Evolutionary conservation across 2,888 invertebrate species (phyloP).

Genomic region (Oscheius sp.): DNA sequence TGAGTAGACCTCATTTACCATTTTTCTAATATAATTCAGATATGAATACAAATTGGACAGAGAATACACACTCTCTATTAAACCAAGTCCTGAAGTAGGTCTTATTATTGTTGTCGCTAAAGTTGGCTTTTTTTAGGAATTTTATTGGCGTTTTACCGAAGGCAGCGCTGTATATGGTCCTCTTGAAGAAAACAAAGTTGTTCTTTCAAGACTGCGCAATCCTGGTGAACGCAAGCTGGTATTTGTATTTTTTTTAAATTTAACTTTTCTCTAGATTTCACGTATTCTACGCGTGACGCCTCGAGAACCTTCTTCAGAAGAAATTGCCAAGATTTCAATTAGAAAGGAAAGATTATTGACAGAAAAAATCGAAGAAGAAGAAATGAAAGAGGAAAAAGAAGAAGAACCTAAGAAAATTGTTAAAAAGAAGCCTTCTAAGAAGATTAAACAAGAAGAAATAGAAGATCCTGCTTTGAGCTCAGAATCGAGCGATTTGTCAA

Average conservation of each 20-base stretch:
- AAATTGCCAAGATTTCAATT: background rate
- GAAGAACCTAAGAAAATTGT: too few relatives aligned
- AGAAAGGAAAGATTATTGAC: background rate
- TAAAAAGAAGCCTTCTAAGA: too few relatives aligned
- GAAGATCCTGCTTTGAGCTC: too few relatives aligned
- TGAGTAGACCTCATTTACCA: too few relatives aligned
- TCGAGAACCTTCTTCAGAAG: background rate
- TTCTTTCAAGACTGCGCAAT: background rate
- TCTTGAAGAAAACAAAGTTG: background rate
- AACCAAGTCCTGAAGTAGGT: background rate
- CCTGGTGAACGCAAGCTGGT: background rate
- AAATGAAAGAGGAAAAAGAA: background rate
- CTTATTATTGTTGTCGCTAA: background rate
- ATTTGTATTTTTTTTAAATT: background rate
- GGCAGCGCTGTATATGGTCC: background rate
- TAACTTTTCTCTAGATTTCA: background rate
- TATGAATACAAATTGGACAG: background rate
- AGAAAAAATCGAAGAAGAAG: background rate
- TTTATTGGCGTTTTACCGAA: background rate
- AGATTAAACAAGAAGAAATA: too few relatives aligned
- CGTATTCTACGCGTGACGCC: background rate
- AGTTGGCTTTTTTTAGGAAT: constrained; percentile 1
- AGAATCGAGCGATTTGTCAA: too few relatives aligned
- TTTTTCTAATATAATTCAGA: background rate
- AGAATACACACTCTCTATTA: background rate